Conservation (phyloP, 2,888 invertebrate species). For the Tinea pellionella region DNA sequence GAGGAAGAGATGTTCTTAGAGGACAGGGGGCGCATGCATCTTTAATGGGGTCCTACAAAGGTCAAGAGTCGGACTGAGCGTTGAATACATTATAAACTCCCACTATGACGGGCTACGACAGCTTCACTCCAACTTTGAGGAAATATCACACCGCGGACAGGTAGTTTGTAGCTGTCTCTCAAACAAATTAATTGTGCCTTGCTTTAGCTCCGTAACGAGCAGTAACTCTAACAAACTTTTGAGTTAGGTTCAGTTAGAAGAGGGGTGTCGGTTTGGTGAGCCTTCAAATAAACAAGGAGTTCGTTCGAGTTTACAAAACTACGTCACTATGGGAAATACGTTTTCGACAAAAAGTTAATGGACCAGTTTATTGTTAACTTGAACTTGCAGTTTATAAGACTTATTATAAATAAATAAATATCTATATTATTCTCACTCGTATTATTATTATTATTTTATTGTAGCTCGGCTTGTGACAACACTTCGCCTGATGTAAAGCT, state of each 20-base stretch:
- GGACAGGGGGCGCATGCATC: constrained; percentile 52
- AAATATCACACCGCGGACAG: constrained; percentile 49
- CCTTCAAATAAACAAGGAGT: constrained; percentile 2
- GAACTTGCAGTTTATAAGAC: background rate
- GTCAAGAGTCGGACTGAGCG: constrained; percentile 56
- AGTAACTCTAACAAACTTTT: constrained; percentile 52
- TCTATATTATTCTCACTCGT: too few species aligned
- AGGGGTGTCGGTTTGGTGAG: constrained; percentile 24
- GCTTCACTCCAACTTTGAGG: constrained; percentile 31
- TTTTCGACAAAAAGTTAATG: background rate
- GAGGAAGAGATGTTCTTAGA: constrained; percentile 47
- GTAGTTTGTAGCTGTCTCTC: constrained; percentile 63
- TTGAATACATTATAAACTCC: constrained; percentile 57
- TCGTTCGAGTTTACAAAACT: background rate
- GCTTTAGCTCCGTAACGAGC: constrained; percentile 54
- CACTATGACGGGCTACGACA: constrained; percentile 1
- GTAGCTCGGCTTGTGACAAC: too few species aligned
- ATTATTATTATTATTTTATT: too few species aligned
- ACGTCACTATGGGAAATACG: constrained; percentile 3
- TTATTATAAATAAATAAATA: too few species aligned
- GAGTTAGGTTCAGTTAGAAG: constrained; percentile 41
- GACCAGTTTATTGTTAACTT: background rate
- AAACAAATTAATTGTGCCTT: constrained; percentile 65
- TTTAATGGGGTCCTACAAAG: constrained; percentile 64
- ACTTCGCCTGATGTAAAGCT: too few species aligned